Evolutionary conservation across 2,113 vertebrate genomes (phyloP).

Genomic region (Limanda limanda): DNA sequence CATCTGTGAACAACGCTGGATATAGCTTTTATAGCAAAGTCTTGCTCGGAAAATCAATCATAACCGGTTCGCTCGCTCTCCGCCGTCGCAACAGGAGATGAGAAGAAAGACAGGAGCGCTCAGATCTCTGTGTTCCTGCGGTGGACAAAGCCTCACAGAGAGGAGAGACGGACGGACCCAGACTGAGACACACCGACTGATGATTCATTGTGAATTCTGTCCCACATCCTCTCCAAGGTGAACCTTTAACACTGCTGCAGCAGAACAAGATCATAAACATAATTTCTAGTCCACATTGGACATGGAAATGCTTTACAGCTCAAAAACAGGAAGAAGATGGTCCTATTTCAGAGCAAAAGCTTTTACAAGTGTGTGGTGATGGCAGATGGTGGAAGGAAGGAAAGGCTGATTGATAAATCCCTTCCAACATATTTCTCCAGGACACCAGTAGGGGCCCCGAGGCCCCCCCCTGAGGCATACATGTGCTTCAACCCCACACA

Average conservation of each 20-base stretch:
- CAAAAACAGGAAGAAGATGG: neutral
- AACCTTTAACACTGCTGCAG: neutral
- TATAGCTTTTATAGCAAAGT: neutral
- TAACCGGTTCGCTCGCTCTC: neutral
- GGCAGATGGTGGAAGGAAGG: conserved; percentile 45
- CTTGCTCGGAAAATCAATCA: conserved; percentile 11
- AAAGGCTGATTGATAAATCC: conserved; percentile 26
- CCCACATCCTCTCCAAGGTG: conserved; percentile 6
- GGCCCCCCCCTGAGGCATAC: conserved; percentile 30
- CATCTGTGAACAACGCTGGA: neutral
- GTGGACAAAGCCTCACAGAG: conserved; percentile 12
- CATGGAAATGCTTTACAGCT: neutral
- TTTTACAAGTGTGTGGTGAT: neutral
- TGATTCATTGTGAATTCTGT: conserved; percentile 20
- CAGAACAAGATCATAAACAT: neutral
- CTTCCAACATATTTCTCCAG: conserved; percentile 42
- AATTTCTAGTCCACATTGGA: neutral
- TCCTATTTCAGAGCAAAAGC: conserved; percentile 8
- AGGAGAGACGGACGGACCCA: conserved; percentile 1
- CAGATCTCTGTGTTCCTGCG: conserved; percentile 26
- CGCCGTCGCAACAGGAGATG: neutral
- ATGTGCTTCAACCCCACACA: conserved; percentile 25
- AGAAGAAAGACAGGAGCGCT: too few species aligned
- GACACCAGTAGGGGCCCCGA: conserved; percentile 23
- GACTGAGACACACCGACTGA: neutral